Conservation (phyloP, 2,797 vertebrate species). For the Trichosurus vulpecula region DNA sequence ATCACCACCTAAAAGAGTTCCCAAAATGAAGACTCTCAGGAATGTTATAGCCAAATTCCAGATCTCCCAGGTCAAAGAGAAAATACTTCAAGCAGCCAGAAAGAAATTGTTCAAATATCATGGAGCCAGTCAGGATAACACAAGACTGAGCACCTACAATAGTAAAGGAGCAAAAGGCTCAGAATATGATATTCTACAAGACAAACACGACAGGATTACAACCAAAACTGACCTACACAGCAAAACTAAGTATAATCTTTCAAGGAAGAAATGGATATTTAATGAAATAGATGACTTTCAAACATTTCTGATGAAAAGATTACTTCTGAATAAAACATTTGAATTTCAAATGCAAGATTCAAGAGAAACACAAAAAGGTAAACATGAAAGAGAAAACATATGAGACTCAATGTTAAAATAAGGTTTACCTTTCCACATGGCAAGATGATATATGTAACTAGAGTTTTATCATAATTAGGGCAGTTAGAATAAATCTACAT, state of each 20-base stretch:
- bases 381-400: neutral
- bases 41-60: neutral
- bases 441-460: neutral
- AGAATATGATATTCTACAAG: too few relatives aligned
- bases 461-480: neutral
- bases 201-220: too few relatives aligned
- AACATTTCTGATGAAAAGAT: neutral
- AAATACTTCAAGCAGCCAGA: neutral
- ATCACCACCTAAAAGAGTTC: neutral
- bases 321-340: neutral
- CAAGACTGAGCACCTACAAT: neutral
- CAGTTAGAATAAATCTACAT: neutral
- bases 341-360: neutral
- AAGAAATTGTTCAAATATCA: neutral
- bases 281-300: neutral
- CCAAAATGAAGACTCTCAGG: neutral
- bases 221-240: neutral
- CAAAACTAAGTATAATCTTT: neutral
- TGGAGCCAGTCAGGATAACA: neutral
- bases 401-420: neutral
- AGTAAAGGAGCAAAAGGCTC: neutral
- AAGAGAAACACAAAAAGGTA: neutral
- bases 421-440: neutral
- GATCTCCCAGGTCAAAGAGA: neutral
- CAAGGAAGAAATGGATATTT: neutral